Base-by-base conservation (phyloP, 2,888 invertebrate species). In the Coronaproctus castanopsis region DNA sequence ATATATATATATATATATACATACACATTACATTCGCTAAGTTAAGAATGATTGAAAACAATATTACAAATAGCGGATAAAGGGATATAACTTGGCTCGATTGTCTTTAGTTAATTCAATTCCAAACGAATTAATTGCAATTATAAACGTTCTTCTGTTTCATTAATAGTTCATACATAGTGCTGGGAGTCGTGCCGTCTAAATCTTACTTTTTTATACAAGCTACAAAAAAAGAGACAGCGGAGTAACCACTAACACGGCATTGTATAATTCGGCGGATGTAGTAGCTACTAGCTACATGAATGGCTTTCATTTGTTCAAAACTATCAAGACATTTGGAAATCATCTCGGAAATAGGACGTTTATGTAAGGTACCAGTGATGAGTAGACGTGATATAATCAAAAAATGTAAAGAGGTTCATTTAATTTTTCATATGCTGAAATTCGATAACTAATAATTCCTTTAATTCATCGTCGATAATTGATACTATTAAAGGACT, bases 241-340 rank as follows among this genome's bases (percentile, higher is more conserved):
- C 19, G 98, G 98, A 1, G 98, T 99, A 73, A 99, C 98, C 21
- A 99, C 97, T 64, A 99, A 76, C 3, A 99, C 97, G 64, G 98
- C 98, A 74, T 96, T 98, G 78, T 99, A 99, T 62, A 99, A 78
- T 74, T 98, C 98, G 64, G 97, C 97, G 24, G 98, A 96, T n/a
- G 96, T 98, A 14, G 95, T 87, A 60, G 98, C 98, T n/a, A n/a
- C n/a, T n/a, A n/a, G n/a, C n/a, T 62, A 99, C 97, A 74, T 98
- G 96, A 68, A 98, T 98, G 56, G 98, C 97, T 74, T 97, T 97
- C 96, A 98, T 97, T 73, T 98, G 97, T 72, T 97, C 97, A 71
- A 93, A 93, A 68, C 93, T 96, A 23, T 97, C 98, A 69, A 99
- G 98, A 70, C 98, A 99, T 73, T 98, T 98, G 51, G 95, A 92